These are phyloP conservation scores for Scytalopus superciliaris DNA, from an alignment of 2,113 vertebrate genomes.

Conservation along the genomic window DNA sequence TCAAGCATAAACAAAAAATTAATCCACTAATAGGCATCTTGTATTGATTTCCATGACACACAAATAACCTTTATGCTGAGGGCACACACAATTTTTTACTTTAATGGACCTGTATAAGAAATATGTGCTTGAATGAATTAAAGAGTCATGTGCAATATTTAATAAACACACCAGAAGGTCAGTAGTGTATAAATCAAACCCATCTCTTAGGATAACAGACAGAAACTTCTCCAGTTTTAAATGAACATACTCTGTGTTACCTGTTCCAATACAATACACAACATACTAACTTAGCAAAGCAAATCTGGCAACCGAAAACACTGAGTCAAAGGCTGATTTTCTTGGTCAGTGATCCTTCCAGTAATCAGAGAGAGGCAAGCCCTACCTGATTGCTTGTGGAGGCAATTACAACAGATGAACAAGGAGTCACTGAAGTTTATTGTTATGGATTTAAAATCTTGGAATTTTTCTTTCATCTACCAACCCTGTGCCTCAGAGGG, in stretches of 20 bases:
- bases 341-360: neutral
- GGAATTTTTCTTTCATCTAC: no score
- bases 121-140: neutral
- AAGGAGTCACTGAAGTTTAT: neutral
- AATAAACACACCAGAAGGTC: neutral
- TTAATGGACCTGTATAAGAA: neutral
- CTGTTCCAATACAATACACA: neutral
- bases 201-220: neutral
- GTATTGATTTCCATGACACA: neutral
- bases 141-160: neutral
- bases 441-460: no score
- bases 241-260: neutral
- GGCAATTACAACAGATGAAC: neutral
- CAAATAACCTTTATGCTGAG: neutral
- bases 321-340: neutral
- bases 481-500: no score
- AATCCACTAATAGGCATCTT: neutral
- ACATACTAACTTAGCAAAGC: neutral
- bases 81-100: neutral
- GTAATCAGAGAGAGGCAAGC: neutral
- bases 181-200: neutral
- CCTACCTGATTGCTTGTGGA: neutral
- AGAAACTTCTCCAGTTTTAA: neutral
- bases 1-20: neutral
- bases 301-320: neutral